Conservation (phyloP, 1,140 invertebrate species). For the Paralvinella palmiformis region DNA sequence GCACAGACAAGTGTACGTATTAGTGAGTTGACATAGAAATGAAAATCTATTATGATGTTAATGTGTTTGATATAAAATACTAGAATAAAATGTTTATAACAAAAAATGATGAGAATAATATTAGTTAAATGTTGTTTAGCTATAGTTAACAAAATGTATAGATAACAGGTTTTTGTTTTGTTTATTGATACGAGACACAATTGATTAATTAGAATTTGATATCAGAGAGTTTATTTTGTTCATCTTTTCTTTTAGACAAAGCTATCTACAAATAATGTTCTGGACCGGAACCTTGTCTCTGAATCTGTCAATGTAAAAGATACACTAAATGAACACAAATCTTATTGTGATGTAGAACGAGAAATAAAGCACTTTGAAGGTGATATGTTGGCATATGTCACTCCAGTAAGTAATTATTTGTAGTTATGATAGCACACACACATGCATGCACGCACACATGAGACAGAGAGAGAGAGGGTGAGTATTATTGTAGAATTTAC, state of each 20-base stretch:
- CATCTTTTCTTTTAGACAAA: conserved; percentile 5
- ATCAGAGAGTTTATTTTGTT: too few species aligned
- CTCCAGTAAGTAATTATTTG: conserved; percentile 63
- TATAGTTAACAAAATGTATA: too few species aligned
- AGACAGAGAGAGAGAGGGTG: background rate
- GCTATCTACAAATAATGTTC: conserved; percentile 57
- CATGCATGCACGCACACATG: background rate
- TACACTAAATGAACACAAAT: conserved; percentile 67
- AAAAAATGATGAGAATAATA: too few species aligned
- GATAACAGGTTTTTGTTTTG: too few species aligned
- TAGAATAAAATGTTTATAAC: too few species aligned
- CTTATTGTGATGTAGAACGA: conserved; percentile 64
- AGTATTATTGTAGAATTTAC: background rate
- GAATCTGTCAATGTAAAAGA: conserved; percentile 62
- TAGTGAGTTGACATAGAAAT: too few species aligned
- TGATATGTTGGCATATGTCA: conserved; percentile 78
- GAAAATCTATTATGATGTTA: too few species aligned
- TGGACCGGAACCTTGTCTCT: conserved; percentile 63
- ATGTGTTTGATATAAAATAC: too few species aligned
- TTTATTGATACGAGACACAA: too few species aligned
- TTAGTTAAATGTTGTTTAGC: too few species aligned
- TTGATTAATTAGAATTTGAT: too few species aligned
- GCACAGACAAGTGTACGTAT: too few species aligned
- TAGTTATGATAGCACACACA: background rate
- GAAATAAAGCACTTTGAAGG: conserved; percentile 62